phyloP scores from a whole-genome alignment of 2,797 vertebrate species.

The Myioborus melanocephalus region DNA sequence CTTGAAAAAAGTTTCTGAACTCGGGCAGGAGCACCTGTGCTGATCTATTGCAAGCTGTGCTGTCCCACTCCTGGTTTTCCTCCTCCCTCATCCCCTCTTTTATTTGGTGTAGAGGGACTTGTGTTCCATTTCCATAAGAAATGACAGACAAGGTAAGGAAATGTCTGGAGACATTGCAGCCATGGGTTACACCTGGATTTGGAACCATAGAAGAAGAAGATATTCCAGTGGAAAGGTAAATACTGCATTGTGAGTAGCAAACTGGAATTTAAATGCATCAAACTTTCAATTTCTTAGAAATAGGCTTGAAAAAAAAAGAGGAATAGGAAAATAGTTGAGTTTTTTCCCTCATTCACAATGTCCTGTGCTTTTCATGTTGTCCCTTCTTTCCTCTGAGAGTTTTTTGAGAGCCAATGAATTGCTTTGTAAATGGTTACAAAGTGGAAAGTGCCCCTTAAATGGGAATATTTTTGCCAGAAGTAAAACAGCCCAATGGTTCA shows the following conservation, averaged over 20 bases:
- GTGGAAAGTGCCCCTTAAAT: neutral
- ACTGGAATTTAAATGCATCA: neutral
- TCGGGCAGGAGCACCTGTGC: neutral
- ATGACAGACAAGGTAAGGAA: neutral
- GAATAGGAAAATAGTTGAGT: neutral
- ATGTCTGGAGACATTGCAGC: neutral
- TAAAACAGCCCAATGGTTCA: neutral
- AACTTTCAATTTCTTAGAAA: neutral
- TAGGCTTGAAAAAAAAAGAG: neutral
- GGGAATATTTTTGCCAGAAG: neutral
- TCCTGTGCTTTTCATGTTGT: neutral
- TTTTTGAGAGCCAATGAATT: neutral
- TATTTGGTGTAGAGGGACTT: too few species aligned
- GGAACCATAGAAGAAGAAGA: neutral
- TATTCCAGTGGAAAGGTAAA: neutral
- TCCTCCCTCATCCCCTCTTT: accelerated
- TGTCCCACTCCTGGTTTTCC: neutral
- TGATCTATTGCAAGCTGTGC: neutral
- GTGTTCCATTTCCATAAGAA: neutral
- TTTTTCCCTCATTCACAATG: neutral
- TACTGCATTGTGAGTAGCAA: neutral
- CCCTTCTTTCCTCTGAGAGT: neutral
- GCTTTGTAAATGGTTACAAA: neutral
- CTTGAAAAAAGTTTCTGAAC: neutral
- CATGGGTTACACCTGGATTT: neutral